These are phyloP conservation scores for Cinclus mexicanus DNA, from an alignment of 2,113 vertebrate genomes.

Conservation along the genomic window DNA sequence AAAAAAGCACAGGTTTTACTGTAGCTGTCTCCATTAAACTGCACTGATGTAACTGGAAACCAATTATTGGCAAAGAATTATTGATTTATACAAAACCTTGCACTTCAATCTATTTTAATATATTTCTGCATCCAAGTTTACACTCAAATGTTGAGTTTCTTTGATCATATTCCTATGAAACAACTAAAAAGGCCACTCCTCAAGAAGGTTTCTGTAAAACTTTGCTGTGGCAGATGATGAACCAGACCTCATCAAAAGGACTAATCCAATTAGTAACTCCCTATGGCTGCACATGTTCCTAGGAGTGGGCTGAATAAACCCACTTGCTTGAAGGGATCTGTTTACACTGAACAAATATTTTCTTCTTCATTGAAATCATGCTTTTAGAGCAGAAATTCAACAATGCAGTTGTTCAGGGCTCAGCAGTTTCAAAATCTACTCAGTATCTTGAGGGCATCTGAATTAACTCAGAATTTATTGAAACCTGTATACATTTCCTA, in stretches of 20 bases:
- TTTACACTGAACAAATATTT: background rate
- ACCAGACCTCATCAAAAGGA: background rate
- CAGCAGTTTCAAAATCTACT: background rate
- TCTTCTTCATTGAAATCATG: background rate
- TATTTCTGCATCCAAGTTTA: background rate
- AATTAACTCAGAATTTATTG: background rate
- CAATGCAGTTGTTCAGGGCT: background rate
- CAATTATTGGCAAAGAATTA: background rate
- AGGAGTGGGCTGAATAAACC: background rate
- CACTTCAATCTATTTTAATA: background rate
- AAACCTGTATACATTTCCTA: background rate
- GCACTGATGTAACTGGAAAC: background rate
- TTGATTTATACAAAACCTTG: background rate
- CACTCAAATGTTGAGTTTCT: background rate
- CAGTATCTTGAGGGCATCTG: background rate
- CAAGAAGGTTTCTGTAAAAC: background rate
- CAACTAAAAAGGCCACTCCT: background rate
- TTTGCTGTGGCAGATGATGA: background rate
- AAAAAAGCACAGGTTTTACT: background rate
- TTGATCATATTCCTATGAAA: background rate
- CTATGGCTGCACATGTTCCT: background rate
- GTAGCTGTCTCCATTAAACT: background rate
- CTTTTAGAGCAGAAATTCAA: background rate
- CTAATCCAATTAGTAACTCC: fast-evolving
- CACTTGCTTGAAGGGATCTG: background rate